Conservation (phyloP, 2,113 vertebrate species). For the Burhinus oedicnemus region DNA sequence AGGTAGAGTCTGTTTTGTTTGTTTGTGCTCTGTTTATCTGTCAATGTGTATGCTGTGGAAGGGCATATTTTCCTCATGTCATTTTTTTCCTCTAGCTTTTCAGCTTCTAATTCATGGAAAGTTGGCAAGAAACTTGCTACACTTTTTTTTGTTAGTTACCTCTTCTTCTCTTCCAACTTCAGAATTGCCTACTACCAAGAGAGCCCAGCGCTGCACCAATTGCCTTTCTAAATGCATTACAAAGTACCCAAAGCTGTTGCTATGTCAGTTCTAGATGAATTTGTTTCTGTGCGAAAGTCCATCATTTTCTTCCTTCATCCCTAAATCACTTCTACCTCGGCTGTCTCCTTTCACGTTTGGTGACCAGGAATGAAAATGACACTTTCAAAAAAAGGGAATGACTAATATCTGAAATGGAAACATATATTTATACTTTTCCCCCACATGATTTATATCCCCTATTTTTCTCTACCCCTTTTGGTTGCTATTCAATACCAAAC, state of each 20-base stretch:
- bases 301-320: not conserved
- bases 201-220: not conserved
- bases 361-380: slow-evolving; percentile 31
- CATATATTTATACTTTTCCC: not conserved
- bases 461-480: not conserved
- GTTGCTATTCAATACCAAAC: not conserved
- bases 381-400: not conserved
- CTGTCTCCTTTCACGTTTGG: not conserved
- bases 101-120: not conserved
- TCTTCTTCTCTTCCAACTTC: not conserved
- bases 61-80: not conserved
- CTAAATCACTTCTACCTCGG: not conserved
- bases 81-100: not conserved
- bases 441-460: not conserved
- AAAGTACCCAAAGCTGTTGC: not conserved
- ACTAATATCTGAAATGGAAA: slow-evolving; percentile 9
- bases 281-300: not conserved
- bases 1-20: not conserved
- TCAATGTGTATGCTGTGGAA: not conserved
- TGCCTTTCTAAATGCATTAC: not conserved
- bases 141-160: not conserved
- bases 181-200: not conserved
- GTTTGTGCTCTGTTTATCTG: not conserved
- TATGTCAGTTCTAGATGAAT: not conserved
- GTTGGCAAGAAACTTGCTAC: not conserved